Evolutionary conservation across 2,113 vertebrate genomes (phyloP), one percentile per base, ranked within the genome.

Genomic region (Rhabdornis inornatus): DNA sequence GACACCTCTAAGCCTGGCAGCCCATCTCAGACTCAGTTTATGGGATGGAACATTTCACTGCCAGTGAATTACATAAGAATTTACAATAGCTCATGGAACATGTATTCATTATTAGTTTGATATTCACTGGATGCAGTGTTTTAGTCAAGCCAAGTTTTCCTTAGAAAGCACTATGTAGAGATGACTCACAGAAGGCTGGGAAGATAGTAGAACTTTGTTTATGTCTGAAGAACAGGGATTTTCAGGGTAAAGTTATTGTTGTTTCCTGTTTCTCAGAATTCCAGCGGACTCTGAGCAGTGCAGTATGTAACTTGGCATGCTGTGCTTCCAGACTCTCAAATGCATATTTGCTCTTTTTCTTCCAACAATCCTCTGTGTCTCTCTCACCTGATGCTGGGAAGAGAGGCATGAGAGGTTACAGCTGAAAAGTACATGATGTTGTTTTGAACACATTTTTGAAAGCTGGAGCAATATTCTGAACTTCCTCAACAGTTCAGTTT

Each of bases 181-280:
- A 60, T 47, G 81, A 45, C 66, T 90, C 55, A 50, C 19, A 75
- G 79, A 66, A 66, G 33, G 15, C 24, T 37, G 17, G 8, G 18
- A 50, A 74, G 40, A 53, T 9, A n/a, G 10, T 25, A 71, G 37
- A 49, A 63, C 35, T 49, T 71, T 72, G 33, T 70, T 87, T 80
- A 49, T n/a, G 20, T 66, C 17, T 7, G 5, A 72, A 83, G 39
- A 89, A 39, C 25, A 87, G 57, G 65, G 35, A 25, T 39, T 92
- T 92, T 78, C 66, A 82, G 49, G 18, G 37, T 68, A 78, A 87
- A 91, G 45, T 57, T 80, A 87, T 12, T 47, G 52, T 45, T 91
- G 49, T 83, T 92, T 74, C 25, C 65, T 45, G 30, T 87, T 94
- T 95, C 80, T 92, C 77, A 92, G 94, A 97, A 87, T 61, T 65